phyloP scores from a whole-genome alignment of 2,113 vertebrate species.

The Pimephales promelas region DNA sequence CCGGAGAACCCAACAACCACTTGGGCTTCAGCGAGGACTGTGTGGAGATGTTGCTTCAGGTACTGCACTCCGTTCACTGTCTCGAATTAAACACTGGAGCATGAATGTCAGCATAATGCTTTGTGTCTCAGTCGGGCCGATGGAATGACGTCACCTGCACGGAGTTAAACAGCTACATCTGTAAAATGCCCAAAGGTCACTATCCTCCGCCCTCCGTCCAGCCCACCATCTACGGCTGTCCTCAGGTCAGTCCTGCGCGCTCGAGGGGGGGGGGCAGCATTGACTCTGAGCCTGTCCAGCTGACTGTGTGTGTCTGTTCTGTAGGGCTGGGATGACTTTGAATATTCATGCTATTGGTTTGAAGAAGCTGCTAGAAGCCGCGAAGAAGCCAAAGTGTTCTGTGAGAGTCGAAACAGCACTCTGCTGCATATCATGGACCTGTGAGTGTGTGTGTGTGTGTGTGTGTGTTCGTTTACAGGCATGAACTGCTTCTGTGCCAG shows the following conservation, averaged over 20 bases:
- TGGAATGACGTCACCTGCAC: slow-evolving; percentile 77
- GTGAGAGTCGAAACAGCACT: slow-evolving; percentile 58
- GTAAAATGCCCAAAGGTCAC: slow-evolving; percentile 76
- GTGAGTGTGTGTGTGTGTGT: slow-evolving; percentile 60
- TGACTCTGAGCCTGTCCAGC: neutral
- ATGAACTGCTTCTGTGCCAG: neutral
- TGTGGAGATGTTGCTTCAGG: slow-evolving; percentile 74
- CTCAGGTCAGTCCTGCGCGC: slow-evolving; percentile 62
- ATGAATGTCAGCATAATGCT: neutral
- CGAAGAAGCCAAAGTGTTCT: slow-evolving; percentile 72
- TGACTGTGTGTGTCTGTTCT: slow-evolving; percentile 23
- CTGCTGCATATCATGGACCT: slow-evolving; percentile 76
- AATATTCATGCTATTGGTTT: slow-evolving; percentile 77
- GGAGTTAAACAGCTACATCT: slow-evolving; percentile 76
- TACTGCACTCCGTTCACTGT: slow-evolving; percentile 35
- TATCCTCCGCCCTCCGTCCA: slow-evolving; percentile 73
- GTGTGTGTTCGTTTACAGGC: neutral
- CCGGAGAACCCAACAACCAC: slow-evolving; percentile 78
- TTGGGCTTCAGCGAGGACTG: slow-evolving; percentile 74
- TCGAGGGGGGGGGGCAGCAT: neutral
- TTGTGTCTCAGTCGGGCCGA: slow-evolving; percentile 67
- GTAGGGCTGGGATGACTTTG: slow-evolving; percentile 78
- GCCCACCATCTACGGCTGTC: slow-evolving; percentile 75
- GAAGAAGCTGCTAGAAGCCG: slow-evolving; percentile 69
- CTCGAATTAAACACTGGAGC: neutral